Conservation (phyloP, 2,888 invertebrate genomes). For the Lagria hirta region DNA sequence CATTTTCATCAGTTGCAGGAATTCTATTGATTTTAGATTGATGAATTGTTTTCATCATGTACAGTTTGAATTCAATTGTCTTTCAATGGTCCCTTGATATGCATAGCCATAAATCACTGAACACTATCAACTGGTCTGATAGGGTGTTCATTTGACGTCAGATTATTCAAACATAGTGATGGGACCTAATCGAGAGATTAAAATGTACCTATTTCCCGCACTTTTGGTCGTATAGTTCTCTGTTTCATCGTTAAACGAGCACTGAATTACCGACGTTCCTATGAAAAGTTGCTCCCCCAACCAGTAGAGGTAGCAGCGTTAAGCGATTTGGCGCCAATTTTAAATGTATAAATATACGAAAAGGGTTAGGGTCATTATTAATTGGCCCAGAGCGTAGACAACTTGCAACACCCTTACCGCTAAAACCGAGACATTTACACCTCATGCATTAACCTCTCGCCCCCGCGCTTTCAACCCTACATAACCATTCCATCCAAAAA, state of each 20-base stretch:
- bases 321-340: too few species aligned
- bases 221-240: too few species aligned
- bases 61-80: constrained; percentile 56
- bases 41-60: constrained; percentile 57
- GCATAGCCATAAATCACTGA: constrained; percentile 53
- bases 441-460: constrained; percentile 50
- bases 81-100: constrained; percentile 54
- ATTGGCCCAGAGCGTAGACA: constrained; percentile 48
- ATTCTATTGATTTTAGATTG: constrained; percentile 49
- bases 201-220: too few species aligned
- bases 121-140: constrained; percentile 52
- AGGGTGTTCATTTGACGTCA: constrained; percentile 43
- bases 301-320: too few species aligned
- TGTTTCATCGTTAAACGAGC: too few species aligned
- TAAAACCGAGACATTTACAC: constrained; percentile 54
- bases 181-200: constrained; percentile 35
- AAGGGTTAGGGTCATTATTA: constrained; percentile 49
- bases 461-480: constrained; percentile 27
- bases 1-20: constrained; percentile 48
- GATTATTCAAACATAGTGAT: constrained; percentile 41
- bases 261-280: too few species aligned
- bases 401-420: constrained; percentile 43
- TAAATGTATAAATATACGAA: too few species aligned
- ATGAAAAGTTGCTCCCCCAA: too few species aligned
- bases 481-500: constrained; percentile 50